phyloP scores from a whole-genome alignment of 2,113 vertebrate species.

The Proteles cristata region DNA sequence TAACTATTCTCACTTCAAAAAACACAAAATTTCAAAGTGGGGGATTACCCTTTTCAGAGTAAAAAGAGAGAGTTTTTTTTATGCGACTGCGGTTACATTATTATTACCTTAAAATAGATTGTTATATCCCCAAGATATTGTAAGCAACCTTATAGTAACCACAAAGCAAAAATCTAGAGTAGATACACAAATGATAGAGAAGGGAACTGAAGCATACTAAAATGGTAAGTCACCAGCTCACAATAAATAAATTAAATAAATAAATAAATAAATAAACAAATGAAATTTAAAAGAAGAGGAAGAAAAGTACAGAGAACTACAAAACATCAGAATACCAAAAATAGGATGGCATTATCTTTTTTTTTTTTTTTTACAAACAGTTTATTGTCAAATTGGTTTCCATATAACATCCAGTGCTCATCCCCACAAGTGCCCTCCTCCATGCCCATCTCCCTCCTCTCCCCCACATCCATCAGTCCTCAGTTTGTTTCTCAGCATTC shows the following conservation, averaged over 20 bases:
- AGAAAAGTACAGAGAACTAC: not conserved
- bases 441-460: too few species aligned
- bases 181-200: not conserved
- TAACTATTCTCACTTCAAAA: not conserved
- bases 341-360: not conserved
- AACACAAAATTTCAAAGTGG: not conserved
- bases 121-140: not conserved
- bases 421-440: too few species aligned
- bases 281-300: not conserved
- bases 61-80: not conserved
- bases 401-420: too few species aligned
- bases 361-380: not conserved
- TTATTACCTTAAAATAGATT: not conserved
- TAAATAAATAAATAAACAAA: too few species aligned
- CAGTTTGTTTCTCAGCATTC: too few species aligned
- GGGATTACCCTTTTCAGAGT: not conserved
- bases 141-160: not conserved
- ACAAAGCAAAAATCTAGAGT: not conserved
- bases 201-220: not conserved
- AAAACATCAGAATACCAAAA: not conserved
- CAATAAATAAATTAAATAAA: too few species aligned
- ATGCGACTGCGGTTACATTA: not conserved
- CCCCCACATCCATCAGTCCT: too few species aligned
- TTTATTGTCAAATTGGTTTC: too few species aligned
- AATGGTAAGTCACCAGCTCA: not conserved